A percentile compares a stretch with the other conserved stretches of the same genome.
Evolutionary conservation across 2,113 vertebrate genomes (phyloP).

Genomic region (Chionis minor): DNA sequence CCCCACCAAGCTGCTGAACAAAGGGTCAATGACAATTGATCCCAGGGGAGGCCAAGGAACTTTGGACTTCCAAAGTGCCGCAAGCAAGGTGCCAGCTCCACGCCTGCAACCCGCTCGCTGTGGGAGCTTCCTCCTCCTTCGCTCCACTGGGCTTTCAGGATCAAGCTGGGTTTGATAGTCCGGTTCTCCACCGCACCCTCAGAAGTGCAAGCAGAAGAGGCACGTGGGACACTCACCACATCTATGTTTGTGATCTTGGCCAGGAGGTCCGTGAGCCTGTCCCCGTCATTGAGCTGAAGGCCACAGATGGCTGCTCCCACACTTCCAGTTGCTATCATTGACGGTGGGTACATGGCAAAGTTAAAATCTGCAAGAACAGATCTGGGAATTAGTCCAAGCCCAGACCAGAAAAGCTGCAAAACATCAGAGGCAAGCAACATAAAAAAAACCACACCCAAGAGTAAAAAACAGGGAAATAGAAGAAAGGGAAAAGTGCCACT

Average conservation of each 20-base stretch:
- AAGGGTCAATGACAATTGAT: not conserved
- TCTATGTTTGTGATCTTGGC: conserved; percentile 97
- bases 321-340: conserved; percentile 96
- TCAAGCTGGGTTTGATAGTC: not conserved
- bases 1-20: not conserved
- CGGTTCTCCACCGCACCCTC: not conserved
- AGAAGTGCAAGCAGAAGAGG: conserved; percentile 17
- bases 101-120: not conserved
- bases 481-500: conserved; percentile 61
- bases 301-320: conserved; percentile 93
- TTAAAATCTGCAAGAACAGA: conserved; percentile 84
- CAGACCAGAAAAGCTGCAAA: conserved; percentile 60
- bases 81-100: not conserved
- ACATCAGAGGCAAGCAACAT: conserved; percentile 63
- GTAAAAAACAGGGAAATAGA: conserved; percentile 42
- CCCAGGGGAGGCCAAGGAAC: not conserved
- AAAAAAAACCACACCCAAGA: conserved; percentile 56
- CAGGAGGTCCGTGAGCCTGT: conserved; percentile 88
- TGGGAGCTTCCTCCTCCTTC: accelerated
- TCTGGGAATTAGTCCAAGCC: conserved; percentile 63
- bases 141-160: not conserved
- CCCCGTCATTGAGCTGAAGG: conserved; percentile 85
- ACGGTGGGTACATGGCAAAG: conserved; percentile 94
- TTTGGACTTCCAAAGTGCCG: not conserved
- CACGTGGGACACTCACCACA: conserved; percentile 84